These are phyloP conservation scores for Scortum barcoo DNA, from an alignment of 2,113 vertebrate genomes.

Conservation along the genomic window DNA sequence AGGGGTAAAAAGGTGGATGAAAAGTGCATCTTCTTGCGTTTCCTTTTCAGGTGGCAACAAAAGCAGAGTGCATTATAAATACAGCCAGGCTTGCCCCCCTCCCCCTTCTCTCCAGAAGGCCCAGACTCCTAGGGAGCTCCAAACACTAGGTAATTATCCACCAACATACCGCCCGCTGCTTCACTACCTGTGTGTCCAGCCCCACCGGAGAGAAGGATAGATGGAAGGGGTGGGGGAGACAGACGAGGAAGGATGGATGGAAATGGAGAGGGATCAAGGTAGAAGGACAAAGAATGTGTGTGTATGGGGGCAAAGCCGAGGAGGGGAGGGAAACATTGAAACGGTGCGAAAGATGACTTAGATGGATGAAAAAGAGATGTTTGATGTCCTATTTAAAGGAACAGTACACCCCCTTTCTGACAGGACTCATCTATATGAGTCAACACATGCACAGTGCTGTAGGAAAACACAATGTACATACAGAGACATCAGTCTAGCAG, in stretches of 20 bases:
- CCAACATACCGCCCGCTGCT: slow-evolving; percentile 69
- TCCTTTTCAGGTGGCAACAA: slow-evolving; percentile 54
- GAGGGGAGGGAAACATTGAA: slow-evolving; percentile 18
- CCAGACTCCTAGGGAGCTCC: slow-evolving; percentile 68
- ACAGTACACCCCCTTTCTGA: neutral
- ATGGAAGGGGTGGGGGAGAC: slow-evolving; percentile 8
- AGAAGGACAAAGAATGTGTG: slow-evolving; percentile 32
- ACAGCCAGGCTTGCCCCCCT: slow-evolving; percentile 49
- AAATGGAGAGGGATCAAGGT: slow-evolving; percentile 51
- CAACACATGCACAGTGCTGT: neutral
- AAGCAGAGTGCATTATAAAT: slow-evolving; percentile 70
- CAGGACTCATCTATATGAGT: neutral
- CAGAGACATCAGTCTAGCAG: neutral
- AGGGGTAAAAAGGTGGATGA: slow-evolving; percentile 37
- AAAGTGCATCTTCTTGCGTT: slow-evolving; percentile 51
- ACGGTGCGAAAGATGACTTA: slow-evolving; percentile 5
- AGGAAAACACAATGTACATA: neutral
- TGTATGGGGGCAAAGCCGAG: neutral
- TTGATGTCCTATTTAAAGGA: slow-evolving; percentile 13
- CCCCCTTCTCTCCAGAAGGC: slow-evolving; percentile 40
- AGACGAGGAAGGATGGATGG: slow-evolving; percentile 30
- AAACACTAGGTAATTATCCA: slow-evolving; percentile 79
- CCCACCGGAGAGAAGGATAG: slow-evolving; percentile 52
- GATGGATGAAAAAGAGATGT: slow-evolving; percentile 1
- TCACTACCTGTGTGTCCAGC: slow-evolving; percentile 71